phyloP scores from a whole-genome alignment of 2,113 vertebrate species.

The Isichthys henryi region DNA sequence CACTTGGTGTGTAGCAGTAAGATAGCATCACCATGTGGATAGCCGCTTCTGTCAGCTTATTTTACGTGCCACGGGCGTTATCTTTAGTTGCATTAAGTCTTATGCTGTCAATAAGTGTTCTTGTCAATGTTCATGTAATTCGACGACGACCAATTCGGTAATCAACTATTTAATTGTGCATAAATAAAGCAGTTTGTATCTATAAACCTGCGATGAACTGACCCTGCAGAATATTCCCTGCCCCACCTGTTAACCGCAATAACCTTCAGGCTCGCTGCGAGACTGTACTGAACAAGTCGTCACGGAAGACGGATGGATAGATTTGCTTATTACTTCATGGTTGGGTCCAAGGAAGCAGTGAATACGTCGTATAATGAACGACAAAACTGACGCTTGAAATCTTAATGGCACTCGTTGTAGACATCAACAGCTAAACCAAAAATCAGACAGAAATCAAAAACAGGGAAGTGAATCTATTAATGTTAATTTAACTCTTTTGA shows the following conservation, averaged over 20 bases:
- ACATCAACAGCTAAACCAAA: not conserved
- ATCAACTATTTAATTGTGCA: not conserved
- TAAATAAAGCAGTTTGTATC: not conserved
- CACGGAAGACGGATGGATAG: not conserved
- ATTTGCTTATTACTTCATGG: not conserved
- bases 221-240: not conserved
- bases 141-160: not conserved
- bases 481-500: not conserved
- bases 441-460: not conserved
- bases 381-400: not conserved
- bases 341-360: not conserved
- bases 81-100: no score
- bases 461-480: not conserved
- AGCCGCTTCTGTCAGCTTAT: not conserved
- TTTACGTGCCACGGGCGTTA: no score
- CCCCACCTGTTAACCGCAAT: not conserved
- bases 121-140: no score
- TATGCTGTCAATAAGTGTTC: no score
- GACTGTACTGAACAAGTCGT: not conserved
- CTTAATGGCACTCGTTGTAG: not conserved
- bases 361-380: not conserved
- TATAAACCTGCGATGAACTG: not conserved
- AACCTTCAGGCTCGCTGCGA: not conserved
- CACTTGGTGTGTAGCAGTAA: not conserved
- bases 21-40: not conserved